Percentiles rank a stretch among this genome's conserved stretches.
Conservation (phyloP, 2,113 vertebrate species). For the mouse (Mus musculus) region DNA sequence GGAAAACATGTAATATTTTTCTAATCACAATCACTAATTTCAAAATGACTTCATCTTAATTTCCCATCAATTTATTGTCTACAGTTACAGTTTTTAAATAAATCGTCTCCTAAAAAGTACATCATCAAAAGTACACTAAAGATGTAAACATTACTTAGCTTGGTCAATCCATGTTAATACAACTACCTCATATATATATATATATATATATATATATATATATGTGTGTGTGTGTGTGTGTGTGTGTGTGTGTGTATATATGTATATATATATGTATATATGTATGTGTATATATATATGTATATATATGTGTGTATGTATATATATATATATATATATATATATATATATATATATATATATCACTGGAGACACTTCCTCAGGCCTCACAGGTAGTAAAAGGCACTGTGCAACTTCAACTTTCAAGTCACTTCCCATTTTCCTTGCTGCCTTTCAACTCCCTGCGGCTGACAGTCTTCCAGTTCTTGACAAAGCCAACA, state of each 20-base stretch:
- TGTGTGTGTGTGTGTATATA: too few relatives aligned
- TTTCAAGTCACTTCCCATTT: background rate
- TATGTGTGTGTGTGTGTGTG: too few relatives aligned
- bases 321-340: background rate
- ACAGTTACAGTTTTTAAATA: background rate
- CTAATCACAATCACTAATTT: slow-evolving; percentile 23
- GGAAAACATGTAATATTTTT: background rate
- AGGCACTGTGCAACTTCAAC: background rate
- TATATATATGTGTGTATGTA: too few relatives aligned
- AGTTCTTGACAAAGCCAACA: background rate
- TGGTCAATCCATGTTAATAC: background rate
- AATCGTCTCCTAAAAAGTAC: background rate
- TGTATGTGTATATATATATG: background rate
- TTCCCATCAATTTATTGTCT: background rate
- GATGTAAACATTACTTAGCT: background rate
- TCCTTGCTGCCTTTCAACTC: background rate
- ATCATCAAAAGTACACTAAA: background rate
- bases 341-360: background rate
- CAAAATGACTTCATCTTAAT: slow-evolving; percentile 15
- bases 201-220: background rate
- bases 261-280: background rate
- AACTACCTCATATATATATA: background rate
- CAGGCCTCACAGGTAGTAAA: background rate
- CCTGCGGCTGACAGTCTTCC: background rate
- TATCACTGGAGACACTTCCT: background rate